Evolutionary conservation across 2,113 vertebrate genomes (phyloP), one percentile per base, ranked within the genome.

Genomic region (Bettongia penicillata): DNA sequence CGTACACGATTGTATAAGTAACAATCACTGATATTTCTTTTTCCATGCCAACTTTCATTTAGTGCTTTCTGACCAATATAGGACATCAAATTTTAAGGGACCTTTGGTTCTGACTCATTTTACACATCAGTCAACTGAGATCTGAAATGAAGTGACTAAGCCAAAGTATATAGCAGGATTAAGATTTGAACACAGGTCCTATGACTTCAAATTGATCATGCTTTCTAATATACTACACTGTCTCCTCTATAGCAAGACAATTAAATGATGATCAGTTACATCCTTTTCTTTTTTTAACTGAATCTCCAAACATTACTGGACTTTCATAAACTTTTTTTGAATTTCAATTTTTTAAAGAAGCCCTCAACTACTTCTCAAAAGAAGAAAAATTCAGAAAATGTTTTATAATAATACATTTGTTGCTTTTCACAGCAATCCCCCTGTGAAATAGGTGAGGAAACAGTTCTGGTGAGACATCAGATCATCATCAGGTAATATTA

Each of bases 351-450:
- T 68, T 55, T 25, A 52, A 61, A 37, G 31, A 68, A 68, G 12
- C 61, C 3, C 12, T 68, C 31, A 68, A 68, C 12, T 68, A 37
- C 31, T 37, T 37, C 37, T 90, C 55, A 91, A 48, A 91, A 95
- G 26, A 37, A 94, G 43, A 26, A 89, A 93, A 89, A 3, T 91
- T 90, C 95, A 93, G 93, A 94, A 96, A 96, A 53, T 94, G 91
- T 91, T 96, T 95, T 94, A 91, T 95, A 94, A 96, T 93, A 31
- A 91, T 50, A 48, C 93, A 52, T 48, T 57, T 50, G 23, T 23
- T 91, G 8, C 19, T 61, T 55, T 92, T 57, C 84, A 52, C 53
- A 91, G 51, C 49, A 0, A 11, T 94, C 49, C 53, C 8, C 31
- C 68, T 24, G 14, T 12, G 37, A 91, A 28, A 23, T n/a, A 84